These are phyloP conservation scores for Achroia grisella DNA, from an alignment of 1,140 invertebrate species.

Conservation along the genomic window DNA sequence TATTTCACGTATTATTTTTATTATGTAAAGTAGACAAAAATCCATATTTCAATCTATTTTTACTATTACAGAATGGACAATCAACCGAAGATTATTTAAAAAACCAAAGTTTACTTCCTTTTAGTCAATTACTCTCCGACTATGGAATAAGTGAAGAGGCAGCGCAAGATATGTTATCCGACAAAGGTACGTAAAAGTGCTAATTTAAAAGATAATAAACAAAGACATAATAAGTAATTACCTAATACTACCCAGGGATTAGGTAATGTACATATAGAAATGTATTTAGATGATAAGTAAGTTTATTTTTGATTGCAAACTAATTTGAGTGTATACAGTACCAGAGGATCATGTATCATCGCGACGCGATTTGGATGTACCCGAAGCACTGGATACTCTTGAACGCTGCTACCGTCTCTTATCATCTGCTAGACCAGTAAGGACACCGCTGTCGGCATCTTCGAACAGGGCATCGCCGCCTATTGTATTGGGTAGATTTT, in stretches of 20 bases:
- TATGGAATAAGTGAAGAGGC: slow-evolving; percentile 80
- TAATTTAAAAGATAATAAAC: no score
- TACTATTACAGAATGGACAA: slow-evolving; percentile 77
- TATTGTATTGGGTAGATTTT: slow-evolving; percentile 77
- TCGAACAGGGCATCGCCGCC: slow-evolving; percentile 76
- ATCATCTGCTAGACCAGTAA: slow-evolving; percentile 71
- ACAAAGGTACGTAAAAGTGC: slow-evolving; percentile 78
- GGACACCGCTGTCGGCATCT: slow-evolving; percentile 73
- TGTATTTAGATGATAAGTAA: no score
- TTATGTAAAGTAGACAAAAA: background rate
- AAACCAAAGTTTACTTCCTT: slow-evolving; percentile 80
- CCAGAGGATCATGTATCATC: slow-evolving; percentile 81
- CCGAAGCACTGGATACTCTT: slow-evolving; percentile 79
- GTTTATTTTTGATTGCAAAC: slow-evolving; percentile 8
- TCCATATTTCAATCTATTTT: slow-evolving; percentile 3
- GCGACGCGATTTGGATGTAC: slow-evolving; percentile 78
- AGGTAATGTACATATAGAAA: no score
- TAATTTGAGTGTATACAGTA: slow-evolving; percentile 67
- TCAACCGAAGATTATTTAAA: slow-evolving; percentile 85
- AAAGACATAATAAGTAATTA: no score
- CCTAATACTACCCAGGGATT: no score
- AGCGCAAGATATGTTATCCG: slow-evolving; percentile 79
- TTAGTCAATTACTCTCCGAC: slow-evolving; percentile 78
- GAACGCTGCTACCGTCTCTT: slow-evolving; percentile 82
- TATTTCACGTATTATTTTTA: background rate